phyloP scores from a whole-genome alignment of 2,113 vertebrate genomes.

The Chloroceryle aenea region DNA sequence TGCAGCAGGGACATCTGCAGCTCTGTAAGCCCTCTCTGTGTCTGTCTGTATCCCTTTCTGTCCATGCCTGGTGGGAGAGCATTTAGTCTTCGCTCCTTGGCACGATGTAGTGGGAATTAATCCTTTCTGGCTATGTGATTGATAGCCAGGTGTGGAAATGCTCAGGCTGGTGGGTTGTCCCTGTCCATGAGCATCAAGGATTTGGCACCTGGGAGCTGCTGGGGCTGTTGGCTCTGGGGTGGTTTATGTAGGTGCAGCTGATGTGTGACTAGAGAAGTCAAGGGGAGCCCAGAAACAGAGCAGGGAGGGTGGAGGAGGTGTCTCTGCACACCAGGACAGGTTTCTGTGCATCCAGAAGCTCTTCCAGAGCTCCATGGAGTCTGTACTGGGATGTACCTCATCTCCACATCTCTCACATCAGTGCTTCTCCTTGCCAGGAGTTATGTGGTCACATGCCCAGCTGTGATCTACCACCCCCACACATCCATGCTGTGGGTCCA shows the following conservation, averaged over 20 bases:
- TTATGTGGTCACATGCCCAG: background rate
- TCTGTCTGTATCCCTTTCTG: background rate
- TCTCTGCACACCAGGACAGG: background rate
- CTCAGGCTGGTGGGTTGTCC: background rate
- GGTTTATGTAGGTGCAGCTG: background rate
- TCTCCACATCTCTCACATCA: background rate
- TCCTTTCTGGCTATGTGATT: rapidly evolving
- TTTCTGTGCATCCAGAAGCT: background rate
- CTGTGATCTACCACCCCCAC: constrained; percentile 7
- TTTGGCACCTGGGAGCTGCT: rapidly evolving
- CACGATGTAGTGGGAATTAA: rapidly evolving
- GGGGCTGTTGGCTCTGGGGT: background rate
- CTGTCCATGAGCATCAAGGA: background rate
- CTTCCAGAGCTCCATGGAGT: background rate
- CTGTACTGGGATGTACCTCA: background rate
- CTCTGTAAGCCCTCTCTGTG: background rate
- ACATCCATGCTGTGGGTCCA: background rate
- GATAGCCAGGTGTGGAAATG: background rate
- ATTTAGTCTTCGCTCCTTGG: background rate
- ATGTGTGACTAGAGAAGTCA: background rate
- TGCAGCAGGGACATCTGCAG: background rate
- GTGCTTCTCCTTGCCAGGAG: background rate
- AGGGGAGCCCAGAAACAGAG: background rate
- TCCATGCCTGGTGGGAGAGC: background rate
- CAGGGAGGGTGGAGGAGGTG: background rate